Evolutionary conservation across 2,797 vertebrate species (phyloP).

Genomic region (Emys orbicularis): DNA sequence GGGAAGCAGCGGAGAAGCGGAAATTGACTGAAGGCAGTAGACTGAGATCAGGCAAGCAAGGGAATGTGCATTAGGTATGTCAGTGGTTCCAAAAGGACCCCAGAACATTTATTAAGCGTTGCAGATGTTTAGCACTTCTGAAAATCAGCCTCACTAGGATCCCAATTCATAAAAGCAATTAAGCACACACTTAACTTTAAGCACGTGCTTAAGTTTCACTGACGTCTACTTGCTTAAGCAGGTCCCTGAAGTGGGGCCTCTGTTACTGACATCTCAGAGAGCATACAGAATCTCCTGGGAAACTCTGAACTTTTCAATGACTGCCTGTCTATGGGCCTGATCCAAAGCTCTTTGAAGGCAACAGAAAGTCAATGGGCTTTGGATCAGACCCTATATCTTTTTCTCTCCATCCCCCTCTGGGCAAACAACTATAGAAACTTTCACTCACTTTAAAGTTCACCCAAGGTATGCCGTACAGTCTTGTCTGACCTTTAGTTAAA

Average conservation of each 20-base stretch:
- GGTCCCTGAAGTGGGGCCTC: background rate
- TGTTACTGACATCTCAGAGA: background rate
- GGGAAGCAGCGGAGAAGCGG: background rate
- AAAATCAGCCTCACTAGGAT: rapidly evolving
- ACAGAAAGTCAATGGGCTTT: rapidly evolving
- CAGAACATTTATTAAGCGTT: background rate
- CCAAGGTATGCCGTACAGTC: background rate
- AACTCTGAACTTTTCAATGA: background rate
- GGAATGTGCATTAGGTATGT: rapidly evolving
- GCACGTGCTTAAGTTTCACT: rapidly evolving
- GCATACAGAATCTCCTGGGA: rapidly evolving
- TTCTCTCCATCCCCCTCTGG: background rate
- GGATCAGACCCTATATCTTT: background rate
- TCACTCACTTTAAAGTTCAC: slow-evolving; percentile 30
- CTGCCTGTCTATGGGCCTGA: background rate
- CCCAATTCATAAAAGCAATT: background rate
- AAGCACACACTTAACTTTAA: background rate
- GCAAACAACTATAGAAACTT: background rate
- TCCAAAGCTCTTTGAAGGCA: background rate
- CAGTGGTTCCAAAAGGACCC: background rate
- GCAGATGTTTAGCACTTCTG: rapidly evolving
- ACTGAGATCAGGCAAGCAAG: background rate
- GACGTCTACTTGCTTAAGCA: rapidly evolving
- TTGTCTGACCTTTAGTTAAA: slow-evolving; percentile 53
- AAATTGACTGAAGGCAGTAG: background rate